A percentile compares a stretch with the other conserved stretches of the same genome.
Evolutionary conservation across 2,888 invertebrate species (phyloP).

Genomic region (Eupithecia insigniata): DNA sequence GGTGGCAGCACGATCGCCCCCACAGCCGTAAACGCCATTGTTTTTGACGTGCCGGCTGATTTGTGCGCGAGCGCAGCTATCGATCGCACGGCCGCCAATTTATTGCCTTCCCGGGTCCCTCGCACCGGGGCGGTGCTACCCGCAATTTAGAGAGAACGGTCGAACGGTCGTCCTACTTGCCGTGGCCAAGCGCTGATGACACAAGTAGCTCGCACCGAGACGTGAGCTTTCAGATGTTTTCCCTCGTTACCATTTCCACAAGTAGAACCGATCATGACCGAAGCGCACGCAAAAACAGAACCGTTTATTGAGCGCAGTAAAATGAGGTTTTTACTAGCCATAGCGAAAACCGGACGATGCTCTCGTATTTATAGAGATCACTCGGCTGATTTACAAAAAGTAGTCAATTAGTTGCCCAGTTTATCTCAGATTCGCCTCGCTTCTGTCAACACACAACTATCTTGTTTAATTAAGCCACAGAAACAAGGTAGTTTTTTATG

Average conservation of each 20-base stretch:
- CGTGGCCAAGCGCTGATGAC: constrained; percentile 47
- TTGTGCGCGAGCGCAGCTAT: constrained; percentile 75
- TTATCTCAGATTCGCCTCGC: constrained; percentile 43
- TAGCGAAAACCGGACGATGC: constrained; percentile 26
- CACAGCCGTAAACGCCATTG: constrained; percentile 72
- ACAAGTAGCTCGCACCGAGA: constrained; percentile 52
- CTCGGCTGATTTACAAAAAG: constrained; percentile 34
- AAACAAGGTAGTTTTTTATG: constrained; percentile 49
- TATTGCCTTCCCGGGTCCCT: constrained; percentile 71
- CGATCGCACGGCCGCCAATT: constrained; percentile 70
- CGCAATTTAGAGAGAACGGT: constrained; percentile 69
- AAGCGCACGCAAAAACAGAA: constrained; percentile 34
- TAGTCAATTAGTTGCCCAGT: constrained; percentile 40
- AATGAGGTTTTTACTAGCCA: constrained; percentile 22
- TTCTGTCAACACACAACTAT: constrained; percentile 45
- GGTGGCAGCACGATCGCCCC: constrained; percentile 74
- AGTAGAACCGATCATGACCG: constrained; percentile 35
- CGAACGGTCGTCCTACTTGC: constrained; percentile 68
- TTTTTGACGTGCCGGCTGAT: constrained; percentile 76
- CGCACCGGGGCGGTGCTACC: constrained; percentile 54
- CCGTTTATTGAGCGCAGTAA: constrained; percentile 27
- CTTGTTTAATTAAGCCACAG: constrained; percentile 46
- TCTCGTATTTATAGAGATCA: constrained; percentile 25
- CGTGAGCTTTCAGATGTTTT: constrained; percentile 41
- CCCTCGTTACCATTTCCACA: constrained; percentile 41